These are phyloP conservation scores for Harmothoe impar DNA, from an alignment of 2,888 invertebrate genomes.

Conservation along the genomic window DNA sequence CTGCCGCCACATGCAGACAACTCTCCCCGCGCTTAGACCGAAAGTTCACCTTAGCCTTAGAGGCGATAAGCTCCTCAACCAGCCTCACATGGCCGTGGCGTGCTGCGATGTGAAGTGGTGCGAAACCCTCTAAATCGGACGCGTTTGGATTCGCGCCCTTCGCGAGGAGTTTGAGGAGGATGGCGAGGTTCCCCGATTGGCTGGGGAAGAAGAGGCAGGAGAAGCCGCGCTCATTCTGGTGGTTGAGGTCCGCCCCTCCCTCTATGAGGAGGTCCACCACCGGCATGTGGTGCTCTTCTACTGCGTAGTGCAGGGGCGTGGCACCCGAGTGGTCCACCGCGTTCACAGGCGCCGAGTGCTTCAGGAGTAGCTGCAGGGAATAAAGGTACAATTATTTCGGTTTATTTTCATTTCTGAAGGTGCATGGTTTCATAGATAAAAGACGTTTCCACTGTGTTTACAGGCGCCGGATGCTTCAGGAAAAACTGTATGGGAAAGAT, in stretches of 20 bases:
- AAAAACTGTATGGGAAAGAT: too few species aligned
- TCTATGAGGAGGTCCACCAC: slow-evolving; percentile 55
- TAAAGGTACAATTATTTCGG: too few species aligned
- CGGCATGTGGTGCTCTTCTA: slow-evolving; percentile 64
- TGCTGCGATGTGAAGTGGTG: slow-evolving; percentile 67
- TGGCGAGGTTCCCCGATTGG: slow-evolving; percentile 65
- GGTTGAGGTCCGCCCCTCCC: slow-evolving; percentile 66
- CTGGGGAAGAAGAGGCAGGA: slow-evolving; percentile 67
- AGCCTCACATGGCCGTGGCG: slow-evolving; percentile 66
- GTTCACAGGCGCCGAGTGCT: slow-evolving; percentile 56
- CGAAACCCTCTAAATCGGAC: slow-evolving; percentile 66
- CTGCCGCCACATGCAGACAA: slow-evolving; percentile 65
- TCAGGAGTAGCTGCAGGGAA: slow-evolving; percentile 49
- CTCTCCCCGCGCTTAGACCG: slow-evolving; percentile 66
- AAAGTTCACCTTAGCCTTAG: slow-evolving; percentile 64
- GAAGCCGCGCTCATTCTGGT: slow-evolving; percentile 66
- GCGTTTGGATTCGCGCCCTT: slow-evolving; percentile 65
- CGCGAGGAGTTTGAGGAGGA: slow-evolving; percentile 57
- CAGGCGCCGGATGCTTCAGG: too few species aligned
- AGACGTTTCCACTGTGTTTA: too few species aligned
- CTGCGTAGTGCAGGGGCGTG: slow-evolving; percentile 67
- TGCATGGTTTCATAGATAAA: too few species aligned
- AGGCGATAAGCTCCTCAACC: slow-evolving; percentile 53
- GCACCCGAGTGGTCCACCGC: slow-evolving; percentile 63
- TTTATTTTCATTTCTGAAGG: too few species aligned